phyloP scores from a whole-genome alignment of 1,140 invertebrate genomes.

The Drosophila sulfurigaster region DNA sequence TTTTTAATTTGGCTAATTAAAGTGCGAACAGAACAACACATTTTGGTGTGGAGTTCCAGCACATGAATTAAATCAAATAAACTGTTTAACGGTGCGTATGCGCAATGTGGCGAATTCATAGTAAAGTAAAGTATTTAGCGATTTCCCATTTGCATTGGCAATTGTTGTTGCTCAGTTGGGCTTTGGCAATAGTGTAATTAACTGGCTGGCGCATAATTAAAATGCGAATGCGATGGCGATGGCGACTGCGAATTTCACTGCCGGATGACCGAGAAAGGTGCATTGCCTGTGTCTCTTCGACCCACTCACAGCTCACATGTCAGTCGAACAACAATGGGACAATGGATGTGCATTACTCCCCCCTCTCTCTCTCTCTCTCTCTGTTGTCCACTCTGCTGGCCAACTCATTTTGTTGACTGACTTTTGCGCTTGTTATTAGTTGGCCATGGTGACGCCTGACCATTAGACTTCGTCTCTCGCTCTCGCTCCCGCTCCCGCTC shows the following conservation, averaged over 20 bases:
- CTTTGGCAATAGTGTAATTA: constrained; percentile 35
- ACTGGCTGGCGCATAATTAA: constrained; percentile 48
- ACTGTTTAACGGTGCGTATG: constrained; percentile 39
- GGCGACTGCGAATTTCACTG: constrained; percentile 17
- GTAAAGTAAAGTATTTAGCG: constrained; percentile 4
- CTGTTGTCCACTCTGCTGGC: not conserved
- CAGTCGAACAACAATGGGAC: constrained; percentile 40
- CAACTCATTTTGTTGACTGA: constrained; percentile 42
- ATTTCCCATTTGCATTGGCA: constrained; percentile 31
- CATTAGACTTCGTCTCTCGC: constrained; percentile 23
- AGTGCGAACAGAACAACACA: not conserved
- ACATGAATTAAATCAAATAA: constrained; percentile 24
- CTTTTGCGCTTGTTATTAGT: constrained; percentile 41
- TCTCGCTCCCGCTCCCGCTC: too few species aligned
- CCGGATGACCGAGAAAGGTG: constrained; percentile 36
- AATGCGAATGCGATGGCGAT: constrained; percentile 14
- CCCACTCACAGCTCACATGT: constrained; percentile 34
- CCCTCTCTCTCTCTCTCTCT: too few species aligned
- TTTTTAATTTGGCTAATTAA: constrained; percentile 51
- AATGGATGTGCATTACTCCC: constrained; percentile 1
- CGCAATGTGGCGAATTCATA: constrained; percentile 42
- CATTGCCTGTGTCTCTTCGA: constrained; percentile 32
- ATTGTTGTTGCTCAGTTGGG: not conserved
- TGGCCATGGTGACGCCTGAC: constrained; percentile 21
- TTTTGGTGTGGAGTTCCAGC: not conserved